Evolutionary conservation across 2,888 invertebrate genomes (phyloP).

Genomic region (Lithophane leautieri): DNA sequence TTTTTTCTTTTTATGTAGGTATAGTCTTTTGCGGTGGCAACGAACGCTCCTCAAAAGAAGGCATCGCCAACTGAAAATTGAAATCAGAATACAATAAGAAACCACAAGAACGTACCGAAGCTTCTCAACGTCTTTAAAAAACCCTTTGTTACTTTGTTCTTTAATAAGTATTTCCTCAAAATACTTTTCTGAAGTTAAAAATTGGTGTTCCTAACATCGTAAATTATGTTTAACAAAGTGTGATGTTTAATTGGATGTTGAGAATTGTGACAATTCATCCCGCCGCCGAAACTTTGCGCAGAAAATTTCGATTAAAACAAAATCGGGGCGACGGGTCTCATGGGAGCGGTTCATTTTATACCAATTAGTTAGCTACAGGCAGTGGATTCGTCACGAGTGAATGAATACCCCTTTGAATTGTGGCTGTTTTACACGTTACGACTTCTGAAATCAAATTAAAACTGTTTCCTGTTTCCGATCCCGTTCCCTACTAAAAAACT

Average conservation of each 20-base stretch:
- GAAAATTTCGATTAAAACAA: conserved; percentile 87
- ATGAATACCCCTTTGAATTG: conserved; percentile 86
- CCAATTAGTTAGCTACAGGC: conserved; percentile 89
- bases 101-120: conserved; percentile 38
- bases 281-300: conserved; percentile 69
- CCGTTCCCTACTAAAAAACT: not conserved
- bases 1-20: not conserved
- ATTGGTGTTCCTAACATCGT: conserved; percentile 35
- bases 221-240: conserved; percentile 66
- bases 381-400: conserved; percentile 88
- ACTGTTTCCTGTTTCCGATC: not conserved
- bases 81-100: conserved; percentile 47
- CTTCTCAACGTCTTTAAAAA: conserved; percentile 26
- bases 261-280: conserved; percentile 72
- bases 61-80: conserved; percentile 14
- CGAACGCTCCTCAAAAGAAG: conserved; percentile 8
- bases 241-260: conserved; percentile 70
- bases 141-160: conserved; percentile 41
- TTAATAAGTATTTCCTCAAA: conserved; percentile 33
- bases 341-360: conserved; percentile 88
- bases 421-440: conserved; percentile 64
- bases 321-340: conserved; percentile 82
- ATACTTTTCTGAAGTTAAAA: conserved; percentile 17
- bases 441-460: conserved; percentile 8
- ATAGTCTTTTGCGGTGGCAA: too few species aligned